These are phyloP conservation scores for Spodoptera exigua DNA, from an alignment of 2,888 invertebrate species.

Conservation along the genomic window DNA sequence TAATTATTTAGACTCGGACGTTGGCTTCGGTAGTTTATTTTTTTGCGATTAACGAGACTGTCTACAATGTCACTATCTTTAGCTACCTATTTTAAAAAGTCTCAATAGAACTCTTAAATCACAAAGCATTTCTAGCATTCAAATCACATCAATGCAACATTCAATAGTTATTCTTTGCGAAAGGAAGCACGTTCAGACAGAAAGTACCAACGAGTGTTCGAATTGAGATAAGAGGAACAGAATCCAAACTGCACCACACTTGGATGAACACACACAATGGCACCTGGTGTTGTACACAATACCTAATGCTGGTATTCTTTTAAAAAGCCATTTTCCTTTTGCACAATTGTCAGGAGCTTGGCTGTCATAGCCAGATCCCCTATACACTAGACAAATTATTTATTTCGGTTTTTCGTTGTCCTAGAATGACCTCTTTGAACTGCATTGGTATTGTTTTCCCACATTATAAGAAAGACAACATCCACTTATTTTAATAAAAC, in stretches of 20 bases:
- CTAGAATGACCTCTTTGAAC: too few species aligned
- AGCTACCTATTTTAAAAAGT: too few species aligned
- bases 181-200: slow-evolving; percentile 1
- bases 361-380: neutral
- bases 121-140: too few species aligned
- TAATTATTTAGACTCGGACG: too few species aligned
- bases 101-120: too few species aligned
- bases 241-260: slow-evolving; percentile 2
- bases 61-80: too few species aligned
- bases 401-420: neutral
- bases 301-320: neutral
- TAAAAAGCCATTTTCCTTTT: neutral
- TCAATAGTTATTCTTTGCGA: neutral
- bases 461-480: too few species aligned
- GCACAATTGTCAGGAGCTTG: neutral
- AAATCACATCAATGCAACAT: neutral
- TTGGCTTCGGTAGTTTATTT: too few species aligned
- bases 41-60: too few species aligned
- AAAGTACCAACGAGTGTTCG: slow-evolving; percentile 19
- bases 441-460: too few species aligned
- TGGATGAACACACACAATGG: slow-evolving; percentile 4
- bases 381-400: neutral
- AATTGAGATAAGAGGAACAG: slow-evolving; percentile 16
- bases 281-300: slow-evolving; percentile 8
- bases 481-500: too few species aligned